These are phyloP conservation scores for Ypsolopha sequella DNA, from an alignment of 2,888 invertebrate genomes.

Conservation along the genomic window DNA sequence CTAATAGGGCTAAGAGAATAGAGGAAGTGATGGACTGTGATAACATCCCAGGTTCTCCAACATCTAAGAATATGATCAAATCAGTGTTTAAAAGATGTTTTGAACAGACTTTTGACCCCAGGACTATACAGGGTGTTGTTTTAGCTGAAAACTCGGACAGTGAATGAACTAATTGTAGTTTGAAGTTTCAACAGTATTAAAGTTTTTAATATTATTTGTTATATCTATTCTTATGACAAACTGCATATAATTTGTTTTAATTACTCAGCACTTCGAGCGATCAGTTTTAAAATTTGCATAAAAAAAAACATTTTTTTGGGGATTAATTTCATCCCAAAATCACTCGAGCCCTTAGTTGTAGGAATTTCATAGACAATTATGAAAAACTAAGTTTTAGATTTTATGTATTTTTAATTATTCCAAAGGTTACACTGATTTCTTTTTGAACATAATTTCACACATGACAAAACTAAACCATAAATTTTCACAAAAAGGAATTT, in stretches of 20 bases:
- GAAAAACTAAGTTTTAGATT: constrained; percentile 10
- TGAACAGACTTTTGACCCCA: constrained; percentile 77
- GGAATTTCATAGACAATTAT: background rate
- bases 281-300: too few species aligned
- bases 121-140: constrained; percentile 68
- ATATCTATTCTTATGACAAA: background rate
- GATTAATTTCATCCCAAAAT: too few species aligned
- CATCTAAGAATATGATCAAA: constrained; percentile 70
- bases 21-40: constrained; percentile 44
- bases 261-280: too few species aligned
- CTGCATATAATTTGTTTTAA: constrained; percentile 1
- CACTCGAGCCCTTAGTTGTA: too few species aligned
- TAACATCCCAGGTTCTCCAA: constrained; percentile 71
- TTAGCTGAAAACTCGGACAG: constrained; percentile 82
- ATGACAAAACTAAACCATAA: constrained; percentile 3
- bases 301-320: too few species aligned
- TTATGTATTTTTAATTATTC: constrained; percentile 12
- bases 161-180: constrained; percentile 31
- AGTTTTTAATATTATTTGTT: too few species aligned
- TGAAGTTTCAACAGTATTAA: constrained; percentile 1
- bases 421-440: constrained; percentile 9
- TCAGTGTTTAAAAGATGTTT: constrained; percentile 80
- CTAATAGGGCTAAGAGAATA: constrained; percentile 7
- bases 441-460: constrained; percentile 4
- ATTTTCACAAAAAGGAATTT: constrained; percentile 12